These are phyloP conservation scores for Notodonta dromedarius DNA, from an alignment of 2,888 invertebrate species.

Conservation along the genomic window DNA sequence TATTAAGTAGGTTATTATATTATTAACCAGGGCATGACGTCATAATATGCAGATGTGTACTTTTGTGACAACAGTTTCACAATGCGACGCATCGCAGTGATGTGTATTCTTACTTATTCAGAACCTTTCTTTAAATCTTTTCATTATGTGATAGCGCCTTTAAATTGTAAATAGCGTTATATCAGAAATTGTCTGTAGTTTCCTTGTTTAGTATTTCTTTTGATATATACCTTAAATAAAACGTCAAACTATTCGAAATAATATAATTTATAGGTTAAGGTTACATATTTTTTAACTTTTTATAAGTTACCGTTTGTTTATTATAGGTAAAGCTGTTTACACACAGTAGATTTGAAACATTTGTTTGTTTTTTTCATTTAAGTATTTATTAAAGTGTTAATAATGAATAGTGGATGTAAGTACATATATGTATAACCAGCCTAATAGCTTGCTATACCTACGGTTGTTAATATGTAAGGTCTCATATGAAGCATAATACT, in stretches of 20 bases:
- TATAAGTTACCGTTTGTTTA: slow-evolving; percentile 46
- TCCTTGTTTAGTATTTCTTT: slow-evolving; percentile 29
- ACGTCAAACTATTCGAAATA: slow-evolving; percentile 15
- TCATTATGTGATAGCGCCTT: slow-evolving; percentile 73
- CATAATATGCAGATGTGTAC: no score
- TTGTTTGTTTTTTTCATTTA: background rate
- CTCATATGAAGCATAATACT: no score
- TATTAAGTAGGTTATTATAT: no score
- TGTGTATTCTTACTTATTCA: background rate
- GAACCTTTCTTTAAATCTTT: slow-evolving; percentile 49
- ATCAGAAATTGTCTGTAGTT: slow-evolving; percentile 25
- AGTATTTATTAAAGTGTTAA: background rate
- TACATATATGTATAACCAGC: slow-evolving; percentile 16
- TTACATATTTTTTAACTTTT: background rate
- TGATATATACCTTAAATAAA: slow-evolving; percentile 17
- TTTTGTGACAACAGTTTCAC: no score
- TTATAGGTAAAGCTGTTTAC: slow-evolving; percentile 27
- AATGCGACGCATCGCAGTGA: background rate
- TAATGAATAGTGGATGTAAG: background rate
- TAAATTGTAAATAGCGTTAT: slow-evolving; percentile 39
- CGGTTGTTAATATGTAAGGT: slow-evolving; percentile 49
- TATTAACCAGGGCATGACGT: no score
- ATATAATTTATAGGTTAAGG: slow-evolving; percentile 10
- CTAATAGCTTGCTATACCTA: slow-evolving; percentile 48
- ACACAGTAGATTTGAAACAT: background rate